These are phyloP conservation scores for Chelonia mydas DNA, from an alignment of 2,797 vertebrate genomes.

Conservation along the genomic window DNA sequence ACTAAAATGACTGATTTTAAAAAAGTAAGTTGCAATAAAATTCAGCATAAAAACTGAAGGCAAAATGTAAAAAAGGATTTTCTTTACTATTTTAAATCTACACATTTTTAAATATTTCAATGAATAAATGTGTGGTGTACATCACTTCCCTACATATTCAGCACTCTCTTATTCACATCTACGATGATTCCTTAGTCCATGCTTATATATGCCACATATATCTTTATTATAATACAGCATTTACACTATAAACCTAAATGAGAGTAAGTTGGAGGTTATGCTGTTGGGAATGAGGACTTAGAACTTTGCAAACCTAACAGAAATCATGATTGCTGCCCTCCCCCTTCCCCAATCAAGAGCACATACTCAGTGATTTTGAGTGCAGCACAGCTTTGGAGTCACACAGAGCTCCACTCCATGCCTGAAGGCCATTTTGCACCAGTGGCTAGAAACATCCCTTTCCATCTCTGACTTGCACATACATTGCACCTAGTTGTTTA, in stretches of 20 bases:
- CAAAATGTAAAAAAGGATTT: slow-evolving; percentile 67
- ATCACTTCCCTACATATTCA: slow-evolving; percentile 18
- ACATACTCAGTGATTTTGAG: background rate
- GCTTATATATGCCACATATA: background rate
- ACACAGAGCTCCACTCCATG: background rate
- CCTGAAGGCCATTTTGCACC: background rate
- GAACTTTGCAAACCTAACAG: background rate
- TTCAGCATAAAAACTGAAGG: slow-evolving; percentile 77
- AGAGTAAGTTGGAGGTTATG: background rate
- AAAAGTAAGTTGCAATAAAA: slow-evolving; percentile 76
- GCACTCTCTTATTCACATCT: background rate
- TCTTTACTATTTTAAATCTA: slow-evolving; percentile 71
- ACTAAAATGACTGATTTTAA: slow-evolving; percentile 75
- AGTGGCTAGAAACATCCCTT: background rate
- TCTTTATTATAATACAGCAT: background rate
- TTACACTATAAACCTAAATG: slow-evolving; percentile 8
- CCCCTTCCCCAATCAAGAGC: background rate
- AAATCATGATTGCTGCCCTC: background rate
- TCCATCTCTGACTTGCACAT: background rate
- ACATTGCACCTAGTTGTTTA: background rate
- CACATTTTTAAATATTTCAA: slow-evolving; percentile 60
- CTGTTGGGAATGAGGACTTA: background rate
- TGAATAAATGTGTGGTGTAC: slow-evolving; percentile 32
- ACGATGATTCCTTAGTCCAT: background rate
- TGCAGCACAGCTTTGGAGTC: background rate